Conservation (phyloP, 2,888 invertebrate species). For the Himalopsyche anomala region DNA sequence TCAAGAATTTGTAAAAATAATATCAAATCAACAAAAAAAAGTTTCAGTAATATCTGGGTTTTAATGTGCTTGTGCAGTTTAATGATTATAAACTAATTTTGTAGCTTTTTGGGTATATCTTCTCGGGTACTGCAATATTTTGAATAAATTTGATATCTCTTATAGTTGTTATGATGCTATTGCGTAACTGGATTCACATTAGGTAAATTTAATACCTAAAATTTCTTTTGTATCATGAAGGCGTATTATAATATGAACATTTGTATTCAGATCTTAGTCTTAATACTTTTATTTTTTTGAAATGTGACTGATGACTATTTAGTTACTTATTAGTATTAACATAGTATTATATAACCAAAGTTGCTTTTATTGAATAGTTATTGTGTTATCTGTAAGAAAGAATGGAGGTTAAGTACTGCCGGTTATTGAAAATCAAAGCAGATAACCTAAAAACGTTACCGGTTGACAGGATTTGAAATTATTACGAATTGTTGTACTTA, state of each 20-base stretch:
- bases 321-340: conserved; percentile 6
- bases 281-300: not conserved
- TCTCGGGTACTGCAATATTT: not conserved
- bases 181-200: not conserved
- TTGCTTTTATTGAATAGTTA: conserved; percentile 40
- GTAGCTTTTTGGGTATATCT: not conserved
- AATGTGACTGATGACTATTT: conserved; percentile 39
- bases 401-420: not conserved
- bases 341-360: conserved; percentile 38
- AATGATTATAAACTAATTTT: no score
- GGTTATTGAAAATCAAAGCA: not conserved
- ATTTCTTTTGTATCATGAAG: not conserved
- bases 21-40: no score
- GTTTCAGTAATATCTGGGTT: no score
- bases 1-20: no score
- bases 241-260: not conserved
- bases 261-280: not conserved
- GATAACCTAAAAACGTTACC: not conserved
- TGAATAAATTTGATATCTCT: not conserved
- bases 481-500: not conserved
- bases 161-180: not conserved
- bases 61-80: no score
- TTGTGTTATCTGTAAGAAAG: not conserved
- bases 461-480: not conserved
- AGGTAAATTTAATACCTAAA: not conserved